phyloP scores from a whole-genome alignment of 2,888 invertebrate genomes.

The Phaonia tiefii region DNA sequence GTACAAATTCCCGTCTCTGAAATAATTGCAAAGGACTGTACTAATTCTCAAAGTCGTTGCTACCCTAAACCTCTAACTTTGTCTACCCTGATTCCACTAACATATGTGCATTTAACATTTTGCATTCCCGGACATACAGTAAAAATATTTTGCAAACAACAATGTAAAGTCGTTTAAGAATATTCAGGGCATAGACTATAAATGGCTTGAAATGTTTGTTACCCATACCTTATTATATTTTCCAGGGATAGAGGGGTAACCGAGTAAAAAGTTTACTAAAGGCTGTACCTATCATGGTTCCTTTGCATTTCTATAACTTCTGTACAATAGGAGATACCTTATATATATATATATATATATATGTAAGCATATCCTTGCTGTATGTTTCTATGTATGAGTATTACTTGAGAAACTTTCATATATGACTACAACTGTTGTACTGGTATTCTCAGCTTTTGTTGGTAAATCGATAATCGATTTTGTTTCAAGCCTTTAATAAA shows the following conservation, averaged over 20 bases:
- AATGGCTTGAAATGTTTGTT: not conserved
- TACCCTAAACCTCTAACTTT: not conserved
- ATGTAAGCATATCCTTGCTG: no score
- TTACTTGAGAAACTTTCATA: no score
- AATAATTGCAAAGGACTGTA: not conserved
- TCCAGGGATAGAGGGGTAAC: not conserved
- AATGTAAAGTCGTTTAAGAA: constrained; percentile 3
- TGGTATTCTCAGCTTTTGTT: no score
- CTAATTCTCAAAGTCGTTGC: not conserved
- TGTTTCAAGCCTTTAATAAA: no score
- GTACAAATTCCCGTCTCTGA: not conserved
- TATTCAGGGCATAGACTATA: constrained; percentile 5
- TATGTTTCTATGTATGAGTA: no score
- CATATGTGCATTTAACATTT: constrained; percentile 20
- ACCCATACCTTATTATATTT: not conserved
- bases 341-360: no score
- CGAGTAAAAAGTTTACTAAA: no score
- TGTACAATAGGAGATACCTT: no score
- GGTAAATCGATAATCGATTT: no score
- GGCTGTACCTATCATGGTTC: no score
- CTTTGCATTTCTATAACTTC: no score
- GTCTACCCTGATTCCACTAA: not conserved
- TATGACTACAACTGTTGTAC: no score
- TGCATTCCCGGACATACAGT: constrained; percentile 7
- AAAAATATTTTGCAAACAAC: constrained; percentile 2